Percentiles rank a stretch among this genome's conserved stretches.
These are phyloP conservation scores for Indicator maculatus DNA, from an alignment of 2,113 vertebrate genomes.

Conservation along the genomic window DNA sequence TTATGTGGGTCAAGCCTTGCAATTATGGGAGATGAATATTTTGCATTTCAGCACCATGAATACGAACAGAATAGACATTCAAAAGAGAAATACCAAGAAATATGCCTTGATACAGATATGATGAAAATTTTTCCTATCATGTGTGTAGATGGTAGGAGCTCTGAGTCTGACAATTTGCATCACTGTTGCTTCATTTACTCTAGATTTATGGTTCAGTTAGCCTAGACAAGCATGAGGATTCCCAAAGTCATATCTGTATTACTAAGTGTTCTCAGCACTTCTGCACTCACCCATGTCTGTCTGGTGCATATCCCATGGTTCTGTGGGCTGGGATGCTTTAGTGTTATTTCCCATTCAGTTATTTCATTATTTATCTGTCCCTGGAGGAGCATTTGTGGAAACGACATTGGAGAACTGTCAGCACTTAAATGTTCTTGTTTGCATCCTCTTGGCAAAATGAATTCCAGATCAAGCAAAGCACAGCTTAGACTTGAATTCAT, in stretches of 20 bases:
- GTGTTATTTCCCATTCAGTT: not conserved
- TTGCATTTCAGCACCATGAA: accelerated
- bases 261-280: constrained; percentile 48
- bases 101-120: not conserved
- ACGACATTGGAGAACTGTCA: constrained; percentile 49
- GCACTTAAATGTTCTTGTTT: constrained; percentile 28
- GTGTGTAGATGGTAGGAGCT: not conserved
- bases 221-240: constrained; percentile 27
- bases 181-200: constrained; percentile 48
- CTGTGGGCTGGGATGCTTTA: constrained; percentile 11
- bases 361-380: constrained; percentile 58
- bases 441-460: constrained; percentile 40
- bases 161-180: constrained; percentile 17
- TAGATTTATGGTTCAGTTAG: constrained; percentile 18
- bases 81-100: constrained; percentile 4
- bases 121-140: not conserved
- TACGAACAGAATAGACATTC: not conserved
- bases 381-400: constrained; percentile 39
- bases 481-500: not conserved
- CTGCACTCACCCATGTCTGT: constrained; percentile 22
- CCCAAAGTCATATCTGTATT: not conserved
- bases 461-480: constrained; percentile 53
- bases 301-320: constrained; percentile 39
- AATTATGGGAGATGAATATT: not conserved
- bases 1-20: not conserved